A percentile compares a stretch with the other conserved stretches of the same genome.
These are phyloP conservation scores for Amphiprion percula DNA, from an alignment of 2,113 vertebrate species.

Conservation along the genomic window DNA sequence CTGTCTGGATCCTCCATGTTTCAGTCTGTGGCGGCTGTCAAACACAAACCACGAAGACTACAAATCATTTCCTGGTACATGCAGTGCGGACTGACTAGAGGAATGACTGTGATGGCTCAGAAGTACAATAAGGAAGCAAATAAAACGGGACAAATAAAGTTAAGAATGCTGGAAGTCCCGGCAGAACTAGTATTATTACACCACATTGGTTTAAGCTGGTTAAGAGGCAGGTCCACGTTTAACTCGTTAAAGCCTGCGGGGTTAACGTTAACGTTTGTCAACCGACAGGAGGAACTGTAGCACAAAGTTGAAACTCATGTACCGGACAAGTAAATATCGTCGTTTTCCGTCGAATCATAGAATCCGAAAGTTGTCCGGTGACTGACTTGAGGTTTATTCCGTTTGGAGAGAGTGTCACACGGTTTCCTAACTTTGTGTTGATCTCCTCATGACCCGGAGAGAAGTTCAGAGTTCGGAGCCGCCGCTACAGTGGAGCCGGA, in stretches of 20 bases:
- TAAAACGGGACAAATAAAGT: background rate
- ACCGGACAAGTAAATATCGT: slow-evolving; percentile 10
- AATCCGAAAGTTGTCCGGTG: slow-evolving; percentile 3
- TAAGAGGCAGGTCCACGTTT: too few species aligned
- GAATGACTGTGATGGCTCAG: background rate
- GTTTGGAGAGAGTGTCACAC: background rate
- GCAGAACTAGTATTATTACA: background rate
- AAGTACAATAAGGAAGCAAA: background rate
- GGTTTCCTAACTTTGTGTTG: background rate
- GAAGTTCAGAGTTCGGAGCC: background rate
- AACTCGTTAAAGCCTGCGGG: too few species aligned
- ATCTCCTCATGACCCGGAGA: background rate
- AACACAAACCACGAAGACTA: background rate
- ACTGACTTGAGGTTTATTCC: background rate
- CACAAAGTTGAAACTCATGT: slow-evolving; percentile 4
- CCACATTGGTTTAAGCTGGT: too few species aligned
- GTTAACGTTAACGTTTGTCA: background rate
- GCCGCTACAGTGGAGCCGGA: slow-evolving; percentile 22
- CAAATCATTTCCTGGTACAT: background rate
- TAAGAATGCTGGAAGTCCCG: background rate
- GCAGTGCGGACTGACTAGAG: background rate
- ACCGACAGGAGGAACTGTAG: slow-evolving; percentile 38
- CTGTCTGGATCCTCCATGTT: slow-evolving; percentile 83
- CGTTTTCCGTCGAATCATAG: slow-evolving; percentile 49
- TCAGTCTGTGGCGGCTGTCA: slow-evolving; percentile 28